A percentile compares a stretch with the other conserved stretches of the same genome.
phyloP scores from a whole-genome alignment of 2,888 invertebrate species.

The Drosophila anomalipes region DNA sequence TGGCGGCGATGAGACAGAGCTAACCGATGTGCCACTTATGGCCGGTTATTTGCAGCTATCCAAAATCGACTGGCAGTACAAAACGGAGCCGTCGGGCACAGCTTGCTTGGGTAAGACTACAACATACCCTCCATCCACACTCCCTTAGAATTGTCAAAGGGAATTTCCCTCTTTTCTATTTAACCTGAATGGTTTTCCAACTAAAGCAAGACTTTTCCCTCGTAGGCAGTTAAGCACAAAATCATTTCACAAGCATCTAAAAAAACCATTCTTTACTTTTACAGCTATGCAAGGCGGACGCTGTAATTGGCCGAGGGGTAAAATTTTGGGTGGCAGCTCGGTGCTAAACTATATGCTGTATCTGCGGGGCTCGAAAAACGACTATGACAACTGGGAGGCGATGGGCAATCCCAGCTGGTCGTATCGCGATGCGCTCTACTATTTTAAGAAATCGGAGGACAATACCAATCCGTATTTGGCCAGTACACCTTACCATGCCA shows the following conservation, averaged over 20 bases:
- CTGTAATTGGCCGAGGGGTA: constrained; percentile 96
- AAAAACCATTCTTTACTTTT: neutral
- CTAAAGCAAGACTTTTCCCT: neutral
- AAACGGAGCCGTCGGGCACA: constrained; percentile 94
- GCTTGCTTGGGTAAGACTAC: constrained; percentile 90
- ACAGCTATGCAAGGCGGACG: constrained; percentile 93
- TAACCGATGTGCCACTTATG: constrained; percentile 94
- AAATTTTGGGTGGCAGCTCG: constrained; percentile 95
- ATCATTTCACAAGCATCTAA: neutral
- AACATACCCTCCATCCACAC: neutral
- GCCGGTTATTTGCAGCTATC: constrained; percentile 95
- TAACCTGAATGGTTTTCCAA: neutral
- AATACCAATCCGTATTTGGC: constrained; percentile 94
- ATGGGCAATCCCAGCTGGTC: constrained; percentile 96
- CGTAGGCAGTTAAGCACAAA: neutral
- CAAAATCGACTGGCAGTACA: constrained; percentile 96
- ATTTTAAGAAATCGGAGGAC: constrained; percentile 96
- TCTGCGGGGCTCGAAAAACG: constrained; percentile 93
- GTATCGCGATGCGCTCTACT: constrained; percentile 91
- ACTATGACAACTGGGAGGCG: constrained; percentile 96
- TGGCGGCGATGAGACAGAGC: constrained; percentile 95
- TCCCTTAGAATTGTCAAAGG: neutral
- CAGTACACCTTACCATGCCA: constrained; percentile 91
- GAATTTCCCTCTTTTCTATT: neutral
- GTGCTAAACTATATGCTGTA: constrained; percentile 97